phyloP scores from a whole-genome alignment of 1,140 invertebrate genomes.

The Pachyrhynchus sulphureomaculatus region DNA sequence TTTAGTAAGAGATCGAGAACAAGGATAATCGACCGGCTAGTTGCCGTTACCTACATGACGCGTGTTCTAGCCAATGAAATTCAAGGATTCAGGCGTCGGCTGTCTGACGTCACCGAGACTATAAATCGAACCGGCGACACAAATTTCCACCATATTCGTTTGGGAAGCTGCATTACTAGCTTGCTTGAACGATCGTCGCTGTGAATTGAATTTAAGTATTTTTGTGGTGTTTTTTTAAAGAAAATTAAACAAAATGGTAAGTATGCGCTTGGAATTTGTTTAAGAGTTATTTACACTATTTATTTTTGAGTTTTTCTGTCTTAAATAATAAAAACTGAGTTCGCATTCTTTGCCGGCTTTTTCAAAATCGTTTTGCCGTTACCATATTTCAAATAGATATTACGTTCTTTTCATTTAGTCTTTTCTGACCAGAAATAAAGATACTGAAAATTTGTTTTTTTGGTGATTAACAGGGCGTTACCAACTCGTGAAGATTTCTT shows the following conservation, averaged over 20 bases:
- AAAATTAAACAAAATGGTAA: conserved; percentile 29
- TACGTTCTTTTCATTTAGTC: too few species aligned
- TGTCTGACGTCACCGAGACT: conserved; percentile 25
- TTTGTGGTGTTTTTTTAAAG: conserved; percentile 27
- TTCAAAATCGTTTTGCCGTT: too few species aligned
- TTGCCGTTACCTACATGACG: conserved; percentile 31
- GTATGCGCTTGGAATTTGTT: not conserved
- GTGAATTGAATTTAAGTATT: conserved; percentile 6
- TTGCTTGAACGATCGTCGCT: conserved; percentile 18
- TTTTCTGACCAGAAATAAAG: too few species aligned
- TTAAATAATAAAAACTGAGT: not conserved
- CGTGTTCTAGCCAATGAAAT: conserved; percentile 1
- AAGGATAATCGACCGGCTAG: conserved; percentile 3
- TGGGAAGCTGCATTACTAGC: conserved; percentile 32
- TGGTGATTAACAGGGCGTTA: too few species aligned
- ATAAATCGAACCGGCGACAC: conserved; percentile 24
- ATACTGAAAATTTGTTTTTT: too few species aligned
- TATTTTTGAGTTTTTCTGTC: not conserved
- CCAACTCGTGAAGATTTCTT: too few species aligned
- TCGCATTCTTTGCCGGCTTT: too few species aligned
- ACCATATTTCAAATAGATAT: too few species aligned
- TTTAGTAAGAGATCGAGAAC: conserved; percentile 8
- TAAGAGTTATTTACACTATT: not conserved
- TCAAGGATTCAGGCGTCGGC: conserved; percentile 19
- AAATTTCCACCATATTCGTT: conserved; percentile 16